phyloP scores from a whole-genome alignment of 1,140 invertebrate species.

The Listronotus oregonensis region DNA sequence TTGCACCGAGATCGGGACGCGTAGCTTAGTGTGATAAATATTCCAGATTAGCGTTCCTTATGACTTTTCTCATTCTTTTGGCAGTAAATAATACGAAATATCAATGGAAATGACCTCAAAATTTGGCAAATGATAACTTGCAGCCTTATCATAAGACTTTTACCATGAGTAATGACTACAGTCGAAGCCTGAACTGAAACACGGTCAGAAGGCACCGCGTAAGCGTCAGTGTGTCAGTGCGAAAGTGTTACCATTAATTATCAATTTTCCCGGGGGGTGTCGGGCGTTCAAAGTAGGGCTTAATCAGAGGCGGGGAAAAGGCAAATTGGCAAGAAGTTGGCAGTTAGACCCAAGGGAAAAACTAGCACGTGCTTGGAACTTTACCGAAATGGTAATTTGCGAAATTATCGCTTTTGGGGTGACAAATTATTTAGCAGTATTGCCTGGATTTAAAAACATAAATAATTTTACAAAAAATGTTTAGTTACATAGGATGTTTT shows the following conservation, averaged over 20 bases:
- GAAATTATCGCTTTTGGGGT: too few species aligned
- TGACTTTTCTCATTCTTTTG: too few species aligned
- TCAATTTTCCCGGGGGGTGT: constrained; percentile 18
- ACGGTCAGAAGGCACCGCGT: constrained; percentile 18
- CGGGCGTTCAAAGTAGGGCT: constrained; percentile 17
- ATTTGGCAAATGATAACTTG: constrained; percentile 24
- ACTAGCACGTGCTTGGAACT: constrained; percentile 4
- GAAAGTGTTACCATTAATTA: constrained; percentile 35
- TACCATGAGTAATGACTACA: constrained; percentile 23
- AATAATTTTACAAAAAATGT: too few species aligned
- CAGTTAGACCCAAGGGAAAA: constrained; percentile 3
- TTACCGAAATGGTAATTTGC: not conserved
- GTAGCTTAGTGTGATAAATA: too few species aligned
- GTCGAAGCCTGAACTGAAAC: constrained; percentile 10
- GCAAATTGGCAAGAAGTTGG: constrained; percentile 14
- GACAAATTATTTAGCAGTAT: too few species aligned
- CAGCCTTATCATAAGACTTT: constrained; percentile 23
- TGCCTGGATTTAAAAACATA: too few species aligned
- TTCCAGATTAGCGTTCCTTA: too few species aligned
- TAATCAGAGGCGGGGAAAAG: constrained; percentile 26
- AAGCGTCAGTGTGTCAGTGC: constrained; percentile 28
- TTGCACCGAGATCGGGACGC: too few species aligned
- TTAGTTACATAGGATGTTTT: too few species aligned
- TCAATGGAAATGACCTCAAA: too few species aligned
- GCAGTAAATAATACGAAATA: too few species aligned